These are phyloP conservation scores for Drosophila atroscutellata DNA, from an alignment of 2,888 invertebrate species.

Conservation along the genomic window DNA sequence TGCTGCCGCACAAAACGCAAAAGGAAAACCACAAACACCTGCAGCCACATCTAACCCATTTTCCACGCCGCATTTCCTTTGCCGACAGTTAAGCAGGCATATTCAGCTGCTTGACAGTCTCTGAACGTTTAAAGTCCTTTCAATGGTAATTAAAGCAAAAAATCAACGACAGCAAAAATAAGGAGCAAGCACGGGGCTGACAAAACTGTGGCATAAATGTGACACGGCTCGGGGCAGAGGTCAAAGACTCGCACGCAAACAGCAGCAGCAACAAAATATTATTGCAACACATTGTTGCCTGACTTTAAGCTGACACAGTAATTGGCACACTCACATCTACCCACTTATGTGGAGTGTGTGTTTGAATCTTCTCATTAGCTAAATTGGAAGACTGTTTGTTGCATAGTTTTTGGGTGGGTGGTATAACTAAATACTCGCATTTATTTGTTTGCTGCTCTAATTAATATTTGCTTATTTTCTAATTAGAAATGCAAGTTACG, in stretches of 20 bases:
- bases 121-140: constrained; percentile 43
- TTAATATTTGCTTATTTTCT: constrained; percentile 37
- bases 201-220: constrained; percentile 43
- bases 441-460: constrained; percentile 21
- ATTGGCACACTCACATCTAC: constrained; percentile 4
- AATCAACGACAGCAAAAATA: constrained; percentile 1
- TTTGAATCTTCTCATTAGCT: constrained; percentile 11
- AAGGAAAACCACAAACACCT: constrained; percentile 51
- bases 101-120: constrained; percentile 24
- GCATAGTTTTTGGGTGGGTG: constrained; percentile 42
- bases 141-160: constrained; percentile 63
- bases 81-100: constrained; percentile 18
- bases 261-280: not conserved
- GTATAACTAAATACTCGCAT: constrained; percentile 20
- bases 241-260: constrained; percentile 48
- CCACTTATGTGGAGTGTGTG: constrained; percentile 16
- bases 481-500: constrained; percentile 38
- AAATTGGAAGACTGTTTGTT: constrained; percentile 16
- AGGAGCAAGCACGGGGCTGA: constrained; percentile 1
- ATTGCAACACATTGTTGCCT: constrained; percentile 30
- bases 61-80: constrained; percentile 58
- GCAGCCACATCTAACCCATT: constrained; percentile 63
- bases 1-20: constrained; percentile 7
- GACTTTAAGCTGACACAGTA: constrained; percentile 6
- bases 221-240: constrained; percentile 30